Evolutionary conservation across 1,140 invertebrate genomes (phyloP).

Genomic region (Triops longicaudatus): DNA sequence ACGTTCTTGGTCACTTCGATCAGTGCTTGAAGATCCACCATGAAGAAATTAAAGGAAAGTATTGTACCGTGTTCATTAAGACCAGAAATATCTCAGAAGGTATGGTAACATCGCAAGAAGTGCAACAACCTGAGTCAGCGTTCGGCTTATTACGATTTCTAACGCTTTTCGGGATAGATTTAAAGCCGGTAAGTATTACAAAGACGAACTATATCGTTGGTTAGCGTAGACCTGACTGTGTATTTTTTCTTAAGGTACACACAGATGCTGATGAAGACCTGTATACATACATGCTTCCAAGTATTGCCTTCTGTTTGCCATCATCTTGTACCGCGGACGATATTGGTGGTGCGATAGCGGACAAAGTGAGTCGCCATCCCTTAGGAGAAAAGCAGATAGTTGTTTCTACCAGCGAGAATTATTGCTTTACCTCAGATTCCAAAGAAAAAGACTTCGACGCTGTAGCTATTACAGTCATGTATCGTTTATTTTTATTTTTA

Average conservation of each 20-base stretch:
- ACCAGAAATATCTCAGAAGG: neutral
- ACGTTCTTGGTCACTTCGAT: constrained; percentile 24
- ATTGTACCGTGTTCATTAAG: constrained; percentile 21
- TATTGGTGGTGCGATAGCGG: constrained; percentile 17
- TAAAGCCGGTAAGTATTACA: neutral
- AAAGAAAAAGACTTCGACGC: neutral
- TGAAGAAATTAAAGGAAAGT: constrained; percentile 24
- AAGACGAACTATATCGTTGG: neutral
- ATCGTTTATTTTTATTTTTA: neutral
- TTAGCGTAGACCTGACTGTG: neutral
- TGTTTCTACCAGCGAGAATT: neutral
- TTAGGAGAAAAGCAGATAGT: neutral
- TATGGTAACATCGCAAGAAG: neutral
- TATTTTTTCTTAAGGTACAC: neutral
- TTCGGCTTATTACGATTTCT: neutral
- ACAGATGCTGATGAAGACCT: neutral
- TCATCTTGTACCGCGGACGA: constrained; percentile 26
- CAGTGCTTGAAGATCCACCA: constrained; percentile 21
- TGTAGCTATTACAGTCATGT: neutral
- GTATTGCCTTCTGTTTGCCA: constrained; percentile 26
- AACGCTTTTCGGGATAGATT: neutral
- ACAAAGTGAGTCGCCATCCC: constrained; percentile 7
- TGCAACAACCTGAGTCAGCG: neutral
- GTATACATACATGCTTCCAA: neutral
- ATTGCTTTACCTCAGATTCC: neutral